phyloP scores from a whole-genome alignment of 2,797 vertebrate species.

The Sebastes steindachneri region DNA sequence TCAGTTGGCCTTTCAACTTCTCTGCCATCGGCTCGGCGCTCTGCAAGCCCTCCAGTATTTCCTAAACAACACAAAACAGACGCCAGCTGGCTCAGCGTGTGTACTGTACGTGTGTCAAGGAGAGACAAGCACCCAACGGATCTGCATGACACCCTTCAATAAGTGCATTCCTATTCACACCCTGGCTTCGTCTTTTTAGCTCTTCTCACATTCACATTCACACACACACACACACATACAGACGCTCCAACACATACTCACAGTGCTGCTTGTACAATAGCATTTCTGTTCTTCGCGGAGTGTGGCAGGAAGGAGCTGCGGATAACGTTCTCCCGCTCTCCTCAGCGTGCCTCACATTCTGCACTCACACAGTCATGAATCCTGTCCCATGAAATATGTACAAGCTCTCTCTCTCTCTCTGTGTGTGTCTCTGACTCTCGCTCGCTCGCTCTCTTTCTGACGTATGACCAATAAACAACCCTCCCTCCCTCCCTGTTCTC shows the following conservation, averaged over 20 bases:
- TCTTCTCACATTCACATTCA: conserved; percentile 25
- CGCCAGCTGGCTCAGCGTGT: conserved; percentile 47
- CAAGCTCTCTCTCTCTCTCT: conserved; percentile 31
- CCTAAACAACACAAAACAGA: conserved; percentile 80
- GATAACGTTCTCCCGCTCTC: conserved; percentile 77
- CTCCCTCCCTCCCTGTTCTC: conserved; percentile 54
- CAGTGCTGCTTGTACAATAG: conserved; percentile 80
- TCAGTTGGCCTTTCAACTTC: conserved; percentile 92
- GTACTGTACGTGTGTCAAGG: conserved; percentile 13
- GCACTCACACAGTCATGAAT: conserved; percentile 75
- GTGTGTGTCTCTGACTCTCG: conserved; percentile 16
- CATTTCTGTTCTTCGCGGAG: conserved; percentile 81
- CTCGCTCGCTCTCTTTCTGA: conserved; percentile 56
- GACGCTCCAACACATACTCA: conserved; percentile 71
- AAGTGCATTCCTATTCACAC: conserved; percentile 72
- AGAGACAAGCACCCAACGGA: conserved; percentile 48
- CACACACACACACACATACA: conserved; percentile 13
- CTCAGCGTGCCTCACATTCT: conserved; percentile 77
- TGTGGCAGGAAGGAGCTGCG: conserved; percentile 75
- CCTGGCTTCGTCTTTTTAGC: conserved; percentile 41
- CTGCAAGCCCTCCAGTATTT: conserved; percentile 87
- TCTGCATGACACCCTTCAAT: conserved; percentile 68
- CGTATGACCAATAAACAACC: conserved; percentile 71
- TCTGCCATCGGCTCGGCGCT: conserved; percentile 91
- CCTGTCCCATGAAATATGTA: conserved; percentile 78